Base-by-base conservation (phyloP, 1,140 invertebrate species). In the Solenopsis fugax region DNA sequence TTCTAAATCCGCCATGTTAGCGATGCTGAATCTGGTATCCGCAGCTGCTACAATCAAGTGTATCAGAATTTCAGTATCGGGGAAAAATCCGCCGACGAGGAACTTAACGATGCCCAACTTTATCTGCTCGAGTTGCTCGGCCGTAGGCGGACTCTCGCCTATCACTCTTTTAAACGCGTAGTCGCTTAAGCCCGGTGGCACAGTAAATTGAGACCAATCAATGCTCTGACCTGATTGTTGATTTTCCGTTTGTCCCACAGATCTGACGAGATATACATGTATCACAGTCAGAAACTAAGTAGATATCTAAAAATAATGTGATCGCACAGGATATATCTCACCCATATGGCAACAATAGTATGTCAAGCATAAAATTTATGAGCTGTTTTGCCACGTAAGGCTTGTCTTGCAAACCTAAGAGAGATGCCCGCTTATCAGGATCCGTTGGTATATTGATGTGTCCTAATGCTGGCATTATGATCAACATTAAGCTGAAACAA, bases 271-370 rank as follows among this genome's bases (percentile, higher is more conserved):
- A 88, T 4, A 34, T 29, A 37, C 50, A 37, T n/a, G 34, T 6
- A 88, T 54, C 29, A 24, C 65, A 81, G 34, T 75, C 29, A 86
- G 16, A 21, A 56, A 41, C 45, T n/a, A 29, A 81, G 34, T 58
- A 18, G 62, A 21, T 48, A 60, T 78, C 52, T 64, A 54, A 56
- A 81, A 75, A 54, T 62, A 62, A 71, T 41, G 84, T 7, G 34
- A 52, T 81, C 85, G 60, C 86, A 54, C 52, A 78, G 67, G 73
- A 80, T 72, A 80, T 86, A 91, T 92, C 88, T 95, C 96, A 98
- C 97, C 97, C 97, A 94, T 98, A 99, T 56, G 98, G 98, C 37
- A 99, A 94, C 4, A 99, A 94, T 4, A 99, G 93, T 41, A 98
- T 96, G 95, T 99, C 98, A 81, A 98, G 96, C 89, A 98, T 96